These are phyloP conservation scores for Metalampra italica DNA, from an alignment of 2,888 invertebrate species.

Conservation along the genomic window DNA sequence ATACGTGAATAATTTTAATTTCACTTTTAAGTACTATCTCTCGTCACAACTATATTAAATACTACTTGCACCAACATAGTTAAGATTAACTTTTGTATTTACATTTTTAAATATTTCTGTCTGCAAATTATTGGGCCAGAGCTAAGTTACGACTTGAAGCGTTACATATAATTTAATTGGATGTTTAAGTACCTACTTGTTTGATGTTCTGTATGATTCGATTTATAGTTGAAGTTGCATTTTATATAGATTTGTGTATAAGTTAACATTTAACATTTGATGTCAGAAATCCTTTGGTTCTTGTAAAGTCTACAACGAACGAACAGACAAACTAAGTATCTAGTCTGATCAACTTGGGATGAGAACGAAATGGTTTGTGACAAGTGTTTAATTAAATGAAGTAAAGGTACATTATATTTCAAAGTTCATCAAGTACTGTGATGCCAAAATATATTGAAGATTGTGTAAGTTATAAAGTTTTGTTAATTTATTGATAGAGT, in stretches of 20 bases:
- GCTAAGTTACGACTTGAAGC: neutral
- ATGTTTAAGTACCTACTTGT: conserved; percentile 1
- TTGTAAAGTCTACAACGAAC: conserved; percentile 8
- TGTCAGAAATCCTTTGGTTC: conserved; percentile 25
- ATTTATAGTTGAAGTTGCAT: conserved; percentile 30
- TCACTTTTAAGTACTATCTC: neutral
- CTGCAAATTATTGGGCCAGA: neutral
- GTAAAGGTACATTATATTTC: conserved; percentile 27
- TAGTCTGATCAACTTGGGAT: no score
- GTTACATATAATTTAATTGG: neutral
- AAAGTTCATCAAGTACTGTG: conserved; percentile 61
- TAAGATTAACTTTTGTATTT: conserved; percentile 10
- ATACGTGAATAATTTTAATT: no score
- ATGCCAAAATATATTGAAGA: conserved; percentile 67
- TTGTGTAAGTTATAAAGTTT: conserved; percentile 56
- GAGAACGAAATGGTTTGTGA: neutral
- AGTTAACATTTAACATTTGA: conserved; percentile 9
- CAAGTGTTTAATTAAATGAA: neutral
- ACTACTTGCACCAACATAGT: conserved; percentile 19
- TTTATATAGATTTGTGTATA: conserved; percentile 22
- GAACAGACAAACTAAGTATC: no score
- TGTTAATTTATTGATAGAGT: conserved; percentile 74
- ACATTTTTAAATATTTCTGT: neutral
- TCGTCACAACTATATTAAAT: conserved; percentile 8
- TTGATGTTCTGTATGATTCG: conserved; percentile 27